Evolutionary conservation across 1,140 invertebrate genomes (phyloP).

Genomic region (Schlechtendalia chinensis): DNA sequence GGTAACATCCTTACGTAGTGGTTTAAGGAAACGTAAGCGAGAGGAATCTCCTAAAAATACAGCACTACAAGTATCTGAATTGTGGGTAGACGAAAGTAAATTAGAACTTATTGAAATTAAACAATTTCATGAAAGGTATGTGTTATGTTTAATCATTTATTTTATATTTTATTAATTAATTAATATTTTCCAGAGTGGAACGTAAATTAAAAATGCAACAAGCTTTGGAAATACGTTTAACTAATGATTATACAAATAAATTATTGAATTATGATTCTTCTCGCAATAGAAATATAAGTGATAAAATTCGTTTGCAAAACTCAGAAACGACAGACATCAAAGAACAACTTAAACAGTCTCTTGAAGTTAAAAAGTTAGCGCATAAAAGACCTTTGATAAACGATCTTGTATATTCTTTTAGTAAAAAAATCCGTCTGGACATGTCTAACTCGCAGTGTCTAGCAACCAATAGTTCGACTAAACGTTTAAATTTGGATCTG

Average conservation of each 20-base stretch:
- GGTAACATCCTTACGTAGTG: slow-evolving; percentile 83
- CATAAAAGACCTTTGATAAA: slow-evolving; percentile 19
- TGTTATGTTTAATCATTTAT: neutral
- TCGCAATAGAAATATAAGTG: no score
- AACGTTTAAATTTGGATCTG: slow-evolving; percentile 32
- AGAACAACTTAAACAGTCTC: slow-evolving; percentile 41
- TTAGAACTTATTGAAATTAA: slow-evolving; percentile 96
- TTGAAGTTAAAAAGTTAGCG: slow-evolving; percentile 16
- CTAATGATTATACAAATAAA: slow-evolving; percentile 38
- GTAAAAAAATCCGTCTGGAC: slow-evolving; percentile 23
- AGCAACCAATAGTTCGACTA: slow-evolving; percentile 27
- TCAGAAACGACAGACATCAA: no score
- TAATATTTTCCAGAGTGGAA: slow-evolving; percentile 37
- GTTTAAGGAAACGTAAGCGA: slow-evolving; percentile 84
- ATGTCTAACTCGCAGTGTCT: slow-evolving; percentile 22
- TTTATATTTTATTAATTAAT: neutral
- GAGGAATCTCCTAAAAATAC: slow-evolving; percentile 86
- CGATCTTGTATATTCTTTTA: neutral
- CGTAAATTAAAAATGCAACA: slow-evolving; percentile 45
- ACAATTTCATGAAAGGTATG: slow-evolving; percentile 76
- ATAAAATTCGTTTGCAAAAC: no score
- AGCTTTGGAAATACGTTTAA: slow-evolving; percentile 32
- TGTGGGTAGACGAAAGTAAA: slow-evolving; percentile 95
- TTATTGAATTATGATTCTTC: slow-evolving; percentile 5
- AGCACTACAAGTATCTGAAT: slow-evolving; percentile 86